phyloP scores from a whole-genome alignment of 35 echinoderm and acorn worm species.

The Eucidaris tribuloides region DNA sequence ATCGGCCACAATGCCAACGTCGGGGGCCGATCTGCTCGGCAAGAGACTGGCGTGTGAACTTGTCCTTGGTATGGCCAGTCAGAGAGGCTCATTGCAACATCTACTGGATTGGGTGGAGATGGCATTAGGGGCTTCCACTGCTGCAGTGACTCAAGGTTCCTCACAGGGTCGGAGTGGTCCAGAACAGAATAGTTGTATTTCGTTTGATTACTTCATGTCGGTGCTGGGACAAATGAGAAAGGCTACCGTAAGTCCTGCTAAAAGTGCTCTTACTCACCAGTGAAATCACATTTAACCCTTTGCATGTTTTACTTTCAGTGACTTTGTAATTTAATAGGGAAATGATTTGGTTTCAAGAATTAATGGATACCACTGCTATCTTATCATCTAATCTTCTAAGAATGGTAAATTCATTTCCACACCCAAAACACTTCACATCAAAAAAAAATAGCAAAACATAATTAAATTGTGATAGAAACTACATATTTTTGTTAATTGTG shows the following conservation, averaged over 20 bases:
- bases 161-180: slow-evolving; percentile 19
- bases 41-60: slow-evolving; percentile 86
- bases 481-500: no score
- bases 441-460: no score
- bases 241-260: slow-evolving; percentile 76
- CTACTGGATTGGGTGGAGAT: slow-evolving; percentile 98
- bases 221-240: slow-evolving; percentile 91
- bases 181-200: slow-evolving; percentile 53
- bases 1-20: slow-evolving; percentile 83
- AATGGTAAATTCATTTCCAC: no score
- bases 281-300: no score
- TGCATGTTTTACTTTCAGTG: no score
- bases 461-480: no score
- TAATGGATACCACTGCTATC: no score
- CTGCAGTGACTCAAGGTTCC: slow-evolving; percentile 13
- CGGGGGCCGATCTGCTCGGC: slow-evolving; percentile 78
- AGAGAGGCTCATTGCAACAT: slow-evolving; percentile 92
- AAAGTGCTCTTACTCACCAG: background rate
- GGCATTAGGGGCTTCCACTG: slow-evolving; percentile 78
- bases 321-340: no score
- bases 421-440: no score
- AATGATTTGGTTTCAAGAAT: no score
- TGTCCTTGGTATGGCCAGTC: slow-evolving; percentile 85
- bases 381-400: no score
- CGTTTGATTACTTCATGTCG: slow-evolving; percentile 71